These are phyloP conservation scores for Agapornis roseicollis DNA, from an alignment of 2,113 vertebrate genomes.

Conservation along the genomic window DNA sequence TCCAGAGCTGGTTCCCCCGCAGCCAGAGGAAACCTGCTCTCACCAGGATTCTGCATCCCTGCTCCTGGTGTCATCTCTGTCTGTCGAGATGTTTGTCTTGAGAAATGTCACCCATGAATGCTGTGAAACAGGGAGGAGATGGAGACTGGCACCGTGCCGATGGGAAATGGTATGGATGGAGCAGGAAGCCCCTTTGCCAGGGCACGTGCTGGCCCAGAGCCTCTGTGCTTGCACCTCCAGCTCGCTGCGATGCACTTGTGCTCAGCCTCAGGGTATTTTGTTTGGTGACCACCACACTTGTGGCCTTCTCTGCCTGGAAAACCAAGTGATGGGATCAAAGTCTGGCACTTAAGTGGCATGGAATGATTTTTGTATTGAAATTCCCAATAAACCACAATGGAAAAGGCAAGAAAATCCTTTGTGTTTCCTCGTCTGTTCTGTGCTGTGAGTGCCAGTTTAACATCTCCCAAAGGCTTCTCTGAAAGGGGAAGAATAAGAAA, in stretches of 20 bases:
- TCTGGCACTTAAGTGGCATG: background rate
- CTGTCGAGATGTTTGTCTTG: background rate
- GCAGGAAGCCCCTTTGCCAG: background rate
- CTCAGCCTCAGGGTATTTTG: fast-evolving
- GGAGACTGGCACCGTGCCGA: fast-evolving
- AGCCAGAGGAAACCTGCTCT: background rate
- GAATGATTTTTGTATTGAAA: background rate
- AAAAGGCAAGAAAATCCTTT: background rate
- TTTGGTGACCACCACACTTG: fast-evolving
- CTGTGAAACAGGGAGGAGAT: background rate
- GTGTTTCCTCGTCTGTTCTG: no score
- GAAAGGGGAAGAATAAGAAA: background rate
- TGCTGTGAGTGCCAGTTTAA: no score
- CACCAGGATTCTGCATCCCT: fast-evolving
- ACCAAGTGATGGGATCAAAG: background rate
- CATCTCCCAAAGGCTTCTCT: background rate
- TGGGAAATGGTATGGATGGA: background rate
- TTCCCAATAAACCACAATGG: background rate
- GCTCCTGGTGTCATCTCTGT: background rate
- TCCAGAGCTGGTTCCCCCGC: fast-evolving
- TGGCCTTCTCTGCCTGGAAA: background rate
- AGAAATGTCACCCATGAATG: background rate
- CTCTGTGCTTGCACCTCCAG: fast-evolving
- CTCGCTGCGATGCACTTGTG: fast-evolving
- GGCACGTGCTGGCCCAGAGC: fast-evolving